These are phyloP conservation scores for Tetheella fluctuosa DNA, from an alignment of 2,888 invertebrate species.

Conservation along the genomic window DNA sequence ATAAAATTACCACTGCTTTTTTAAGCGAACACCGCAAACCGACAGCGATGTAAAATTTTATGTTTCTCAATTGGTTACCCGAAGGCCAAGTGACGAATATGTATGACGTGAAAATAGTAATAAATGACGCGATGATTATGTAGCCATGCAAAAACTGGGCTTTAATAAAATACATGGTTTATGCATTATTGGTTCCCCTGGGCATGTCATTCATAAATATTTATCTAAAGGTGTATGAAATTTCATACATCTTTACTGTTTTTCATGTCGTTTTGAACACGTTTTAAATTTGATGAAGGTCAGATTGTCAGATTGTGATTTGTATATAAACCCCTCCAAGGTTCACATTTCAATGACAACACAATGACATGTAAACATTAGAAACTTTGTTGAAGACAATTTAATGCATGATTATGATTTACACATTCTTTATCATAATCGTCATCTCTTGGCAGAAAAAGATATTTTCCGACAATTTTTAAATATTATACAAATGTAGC, in stretches of 20 bases:
- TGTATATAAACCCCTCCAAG: not conserved
- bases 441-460: not conserved
- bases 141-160: conserved; percentile 4
- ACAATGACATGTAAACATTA: not conserved
- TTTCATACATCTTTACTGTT: not conserved
- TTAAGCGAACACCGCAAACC: conserved; percentile 19
- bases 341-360: conserved; percentile 2
- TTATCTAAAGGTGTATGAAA: not conserved
- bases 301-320: not conserved
- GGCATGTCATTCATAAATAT: conserved; percentile 9
- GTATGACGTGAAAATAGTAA: conserved; percentile 45
- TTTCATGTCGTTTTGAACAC: not conserved
- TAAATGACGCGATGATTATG: conserved; percentile 12
- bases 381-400: not conserved
- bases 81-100: conserved; percentile 44
- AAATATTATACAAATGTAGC: not conserved
- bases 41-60: conserved; percentile 26
- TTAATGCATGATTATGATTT: not conserved
- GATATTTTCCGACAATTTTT: not conserved
- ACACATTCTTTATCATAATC: not conserved
- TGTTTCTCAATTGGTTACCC: conserved; percentile 42
- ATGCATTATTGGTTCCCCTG: conserved; percentile 1
- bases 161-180: conserved; percentile 4
- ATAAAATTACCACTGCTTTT: conserved; percentile 1
- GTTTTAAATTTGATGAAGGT: not conserved